A percentile compares a stretch with the other conserved stretches of the same genome.
These are phyloP conservation scores for Phylloscopus whistleri DNA, from an alignment of 2,113 vertebrate species.

Conservation along the genomic window DNA sequence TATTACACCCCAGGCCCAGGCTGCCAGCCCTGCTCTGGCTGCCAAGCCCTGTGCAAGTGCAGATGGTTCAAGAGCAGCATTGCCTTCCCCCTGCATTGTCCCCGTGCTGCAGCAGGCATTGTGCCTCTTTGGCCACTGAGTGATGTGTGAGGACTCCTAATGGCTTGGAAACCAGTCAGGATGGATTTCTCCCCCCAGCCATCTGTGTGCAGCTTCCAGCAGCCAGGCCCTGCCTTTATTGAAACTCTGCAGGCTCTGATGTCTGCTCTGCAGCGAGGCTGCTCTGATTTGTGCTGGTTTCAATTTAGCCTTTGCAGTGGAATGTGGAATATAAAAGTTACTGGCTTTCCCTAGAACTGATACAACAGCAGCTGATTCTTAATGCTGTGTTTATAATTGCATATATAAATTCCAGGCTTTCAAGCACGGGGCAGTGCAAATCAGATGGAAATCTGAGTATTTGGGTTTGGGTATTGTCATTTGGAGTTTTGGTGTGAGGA, in stretches of 20 bases:
- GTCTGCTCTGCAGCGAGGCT: neutral
- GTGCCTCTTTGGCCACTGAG: neutral
- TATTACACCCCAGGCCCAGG: neutral
- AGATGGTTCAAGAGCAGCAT: conserved; percentile 17
- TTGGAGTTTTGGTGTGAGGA: neutral
- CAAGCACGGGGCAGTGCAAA: neutral
- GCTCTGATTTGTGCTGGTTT: neutral
- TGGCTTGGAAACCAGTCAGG: conserved; percentile 38
- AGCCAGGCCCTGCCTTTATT: neutral
- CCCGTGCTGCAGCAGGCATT: neutral
- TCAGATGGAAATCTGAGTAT: neutral
- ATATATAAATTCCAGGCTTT: neutral
- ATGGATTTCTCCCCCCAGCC: neutral
- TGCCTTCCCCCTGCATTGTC: conserved; percentile 5
- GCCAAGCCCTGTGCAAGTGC: conserved; percentile 28
- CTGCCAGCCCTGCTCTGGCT: neutral
- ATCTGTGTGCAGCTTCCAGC: neutral
- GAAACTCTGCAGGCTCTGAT: conserved; percentile 5
- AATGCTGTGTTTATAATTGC: neutral
- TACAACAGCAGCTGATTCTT: neutral
- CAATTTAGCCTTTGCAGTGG: neutral
- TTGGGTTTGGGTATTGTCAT: neutral
- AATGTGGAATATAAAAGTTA: neutral
- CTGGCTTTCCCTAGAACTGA: neutral
- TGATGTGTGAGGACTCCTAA: conserved; percentile 25